A percentile compares a stretch with the other conserved stretches of the same genome.
These are phyloP conservation scores for Drosophila subobscura DNA, from an alignment of 1,140 invertebrate species.

Conservation along the genomic window DNA sequence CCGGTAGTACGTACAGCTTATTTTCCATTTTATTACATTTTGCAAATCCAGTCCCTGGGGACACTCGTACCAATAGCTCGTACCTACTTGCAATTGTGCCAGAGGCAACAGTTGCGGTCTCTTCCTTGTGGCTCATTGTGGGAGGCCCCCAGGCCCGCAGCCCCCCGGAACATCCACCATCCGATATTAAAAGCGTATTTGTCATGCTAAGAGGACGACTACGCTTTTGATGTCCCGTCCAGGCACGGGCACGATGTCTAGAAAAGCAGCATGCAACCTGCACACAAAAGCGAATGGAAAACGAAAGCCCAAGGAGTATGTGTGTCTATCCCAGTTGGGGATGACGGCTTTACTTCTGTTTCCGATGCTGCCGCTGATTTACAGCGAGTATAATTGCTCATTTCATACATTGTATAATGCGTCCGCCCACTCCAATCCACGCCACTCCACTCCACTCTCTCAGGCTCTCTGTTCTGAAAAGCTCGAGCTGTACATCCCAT, in stretches of 20 bases:
- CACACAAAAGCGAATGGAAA: slow-evolving; percentile 62
- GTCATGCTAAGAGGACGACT: slow-evolving; percentile 65
- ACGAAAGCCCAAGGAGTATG: slow-evolving; percentile 56
- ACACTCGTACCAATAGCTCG: slow-evolving; percentile 14
- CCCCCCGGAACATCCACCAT: slow-evolving; percentile 22
- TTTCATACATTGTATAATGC: slow-evolving; percentile 81
- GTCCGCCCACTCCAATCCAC: slow-evolving; percentile 19
- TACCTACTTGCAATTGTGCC: slow-evolving; percentile 4
- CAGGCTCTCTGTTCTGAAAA: not conserved
- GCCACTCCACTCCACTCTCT: slow-evolving; percentile 1
- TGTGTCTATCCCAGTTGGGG: slow-evolving; percentile 44
- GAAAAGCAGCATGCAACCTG: slow-evolving; percentile 71
- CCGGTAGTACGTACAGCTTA: slow-evolving; percentile 54
- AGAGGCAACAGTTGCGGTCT: slow-evolving; percentile 55
- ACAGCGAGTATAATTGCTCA: slow-evolving; percentile 82
- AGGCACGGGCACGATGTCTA: slow-evolving; percentile 31
- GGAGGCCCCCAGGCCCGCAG: slow-evolving; percentile 4
- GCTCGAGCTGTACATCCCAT: slow-evolving; percentile 16
- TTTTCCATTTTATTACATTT: slow-evolving; percentile 74
- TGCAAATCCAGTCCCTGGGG: slow-evolving; percentile 11
- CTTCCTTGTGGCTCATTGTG: slow-evolving; percentile 68
- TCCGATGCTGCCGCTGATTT: slow-evolving; percentile 78
- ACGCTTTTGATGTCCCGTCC: slow-evolving; percentile 75
- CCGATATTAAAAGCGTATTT: slow-evolving; percentile 54
- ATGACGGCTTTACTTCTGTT: slow-evolving; percentile 36